These are phyloP conservation scores for Bombus superbus DNA, from an alignment of 1,140 invertebrate species.

Conservation along the genomic window DNA sequence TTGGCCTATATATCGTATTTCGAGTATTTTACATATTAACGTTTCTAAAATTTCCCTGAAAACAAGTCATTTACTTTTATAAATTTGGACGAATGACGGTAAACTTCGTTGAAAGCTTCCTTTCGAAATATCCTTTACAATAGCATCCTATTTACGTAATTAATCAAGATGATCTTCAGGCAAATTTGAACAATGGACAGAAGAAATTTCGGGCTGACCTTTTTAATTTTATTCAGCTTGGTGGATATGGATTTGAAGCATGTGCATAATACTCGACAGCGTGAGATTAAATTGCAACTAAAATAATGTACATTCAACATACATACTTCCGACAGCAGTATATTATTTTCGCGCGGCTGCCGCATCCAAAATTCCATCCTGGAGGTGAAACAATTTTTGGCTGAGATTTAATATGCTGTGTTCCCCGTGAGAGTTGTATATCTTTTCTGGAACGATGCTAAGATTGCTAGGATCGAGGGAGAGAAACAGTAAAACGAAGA, in stretches of 20 bases:
- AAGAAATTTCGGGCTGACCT: not conserved
- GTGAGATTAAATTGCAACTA: not conserved
- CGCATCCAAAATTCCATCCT: not conserved
- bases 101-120: too few species aligned
- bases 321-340: not conserved
- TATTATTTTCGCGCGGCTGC: not conserved
- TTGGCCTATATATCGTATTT: too few species aligned
- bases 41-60: too few species aligned
- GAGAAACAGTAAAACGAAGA: not conserved
- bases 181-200: not conserved
- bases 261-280: not conserved
- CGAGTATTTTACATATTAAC: too few species aligned
- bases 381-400: slow-evolving; percentile 26
- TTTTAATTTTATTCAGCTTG: not conserved
- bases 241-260: not conserved
- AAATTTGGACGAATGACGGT: too few species aligned
- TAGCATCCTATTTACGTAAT: too few species aligned
- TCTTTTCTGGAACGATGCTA: slow-evolving; percentile 26
- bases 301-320: not conserved
- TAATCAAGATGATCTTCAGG: too few species aligned
- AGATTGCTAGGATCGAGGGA: not conserved
- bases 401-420: slow-evolving; percentile 34
- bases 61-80: too few species aligned
- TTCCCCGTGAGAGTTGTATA: slow-evolving; percentile 6
- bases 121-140: too few species aligned